Conservation (phyloP, 2,888 invertebrate genomes). For the Catocala nupta region DNA sequence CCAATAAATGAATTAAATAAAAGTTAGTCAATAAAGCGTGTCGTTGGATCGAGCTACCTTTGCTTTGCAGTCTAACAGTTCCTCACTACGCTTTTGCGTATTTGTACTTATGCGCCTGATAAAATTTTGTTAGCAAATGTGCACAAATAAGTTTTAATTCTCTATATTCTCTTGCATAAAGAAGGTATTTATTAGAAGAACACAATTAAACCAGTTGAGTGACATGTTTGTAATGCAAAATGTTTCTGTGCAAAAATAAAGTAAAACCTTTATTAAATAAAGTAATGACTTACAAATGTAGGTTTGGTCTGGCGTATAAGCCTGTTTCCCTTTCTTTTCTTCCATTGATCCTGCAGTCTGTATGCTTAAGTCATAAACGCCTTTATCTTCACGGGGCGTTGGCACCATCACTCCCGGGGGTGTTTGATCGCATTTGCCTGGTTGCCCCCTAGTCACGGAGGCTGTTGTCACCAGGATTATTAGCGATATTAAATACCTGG, state of each 20-base stretch:
- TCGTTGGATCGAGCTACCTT: too few relatives aligned
- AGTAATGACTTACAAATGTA: slow-evolving; percentile 72
- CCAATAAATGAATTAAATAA: too few relatives aligned
- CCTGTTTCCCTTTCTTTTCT: slow-evolving; percentile 50
- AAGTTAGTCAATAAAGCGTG: too few relatives aligned
- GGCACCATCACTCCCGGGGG: slow-evolving; percentile 62
- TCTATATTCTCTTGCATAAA: too few relatives aligned
- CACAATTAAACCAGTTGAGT: too few relatives aligned
- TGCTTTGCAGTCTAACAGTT: too few relatives aligned
- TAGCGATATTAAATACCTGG: slow-evolving; percentile 57
- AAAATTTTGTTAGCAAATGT: background rate
- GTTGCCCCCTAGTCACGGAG: slow-evolving; percentile 45
- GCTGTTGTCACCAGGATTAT: slow-evolving; percentile 44
- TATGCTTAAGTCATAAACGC: slow-evolving; percentile 66
- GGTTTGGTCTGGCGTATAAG: slow-evolving; percentile 74
- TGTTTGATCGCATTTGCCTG: slow-evolving; percentile 73
- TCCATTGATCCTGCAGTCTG: slow-evolving; percentile 49
- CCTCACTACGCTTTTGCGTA: too few relatives aligned
- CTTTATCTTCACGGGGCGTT: slow-evolving; percentile 66
- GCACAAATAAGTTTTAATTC: background rate
- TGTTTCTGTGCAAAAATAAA: too few relatives aligned
- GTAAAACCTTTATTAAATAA: too few relatives aligned
- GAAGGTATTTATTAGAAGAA: too few relatives aligned
- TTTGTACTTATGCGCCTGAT: background rate
- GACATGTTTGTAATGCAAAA: too few relatives aligned